Evolutionary conservation across 2,113 vertebrate genomes (phyloP).

Genomic region (Muntiacus reevesi): DNA sequence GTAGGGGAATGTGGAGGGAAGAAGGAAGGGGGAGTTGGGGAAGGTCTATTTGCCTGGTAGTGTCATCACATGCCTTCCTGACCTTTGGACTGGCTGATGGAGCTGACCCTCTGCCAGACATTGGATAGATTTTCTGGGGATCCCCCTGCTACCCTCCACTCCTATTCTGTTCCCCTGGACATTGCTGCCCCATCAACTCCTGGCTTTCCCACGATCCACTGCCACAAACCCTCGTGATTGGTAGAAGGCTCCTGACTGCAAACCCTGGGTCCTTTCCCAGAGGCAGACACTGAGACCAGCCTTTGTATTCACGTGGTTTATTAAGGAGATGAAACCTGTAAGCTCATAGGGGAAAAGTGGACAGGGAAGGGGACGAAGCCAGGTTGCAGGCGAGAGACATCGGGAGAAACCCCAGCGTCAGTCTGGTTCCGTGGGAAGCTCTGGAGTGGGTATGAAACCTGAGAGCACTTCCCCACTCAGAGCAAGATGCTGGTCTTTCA

Average conservation of each 20-base stretch:
- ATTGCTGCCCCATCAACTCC: not conserved
- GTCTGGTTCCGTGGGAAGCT: not conserved
- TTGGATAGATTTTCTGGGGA: not conserved
- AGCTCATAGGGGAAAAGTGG: not conserved
- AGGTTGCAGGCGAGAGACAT: rapidly evolving
- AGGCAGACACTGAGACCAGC: not conserved
- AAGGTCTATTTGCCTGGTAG: not conserved
- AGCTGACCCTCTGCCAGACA: not conserved
- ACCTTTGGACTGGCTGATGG: not conserved
- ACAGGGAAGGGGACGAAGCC: not conserved
- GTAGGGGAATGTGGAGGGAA: not conserved
- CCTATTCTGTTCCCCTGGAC: not conserved
- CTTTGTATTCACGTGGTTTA: not conserved
- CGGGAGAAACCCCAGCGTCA: rapidly evolving
- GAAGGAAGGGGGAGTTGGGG: not conserved
- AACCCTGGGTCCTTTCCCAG: not conserved
- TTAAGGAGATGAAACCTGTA: not conserved
- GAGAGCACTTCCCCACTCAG: not conserved
- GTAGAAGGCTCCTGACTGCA: not conserved
- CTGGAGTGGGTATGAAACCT: not conserved
- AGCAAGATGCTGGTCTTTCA: not conserved
- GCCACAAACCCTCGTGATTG: not conserved
- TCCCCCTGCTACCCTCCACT: not conserved
- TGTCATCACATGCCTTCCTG: not conserved
- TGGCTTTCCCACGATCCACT: not conserved